phyloP scores from a whole-genome alignment of 2,113 vertebrate species.

The Phoxinus phoxinus region DNA sequence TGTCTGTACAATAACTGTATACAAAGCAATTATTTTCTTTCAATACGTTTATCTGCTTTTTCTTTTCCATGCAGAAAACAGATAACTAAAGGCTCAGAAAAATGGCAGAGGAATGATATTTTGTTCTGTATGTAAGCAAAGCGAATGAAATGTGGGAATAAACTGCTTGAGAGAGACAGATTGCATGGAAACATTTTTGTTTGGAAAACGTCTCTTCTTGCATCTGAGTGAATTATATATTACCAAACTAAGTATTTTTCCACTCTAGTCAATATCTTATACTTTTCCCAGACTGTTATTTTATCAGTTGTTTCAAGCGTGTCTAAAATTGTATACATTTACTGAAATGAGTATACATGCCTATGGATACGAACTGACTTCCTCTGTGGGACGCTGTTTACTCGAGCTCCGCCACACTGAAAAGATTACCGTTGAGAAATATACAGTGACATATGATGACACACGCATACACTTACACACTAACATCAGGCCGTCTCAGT shows the following conservation, averaged over 20 bases:
- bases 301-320: conserved; percentile 65
- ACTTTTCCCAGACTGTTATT: conserved; percentile 68
- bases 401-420: conserved; percentile 68
- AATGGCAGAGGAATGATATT: not conserved
- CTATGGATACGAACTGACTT: conserved; percentile 53
- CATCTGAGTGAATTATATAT: conserved; percentile 51
- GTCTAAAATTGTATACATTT: conserved; percentile 62
- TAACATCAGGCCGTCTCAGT: conserved; percentile 53
- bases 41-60: not conserved
- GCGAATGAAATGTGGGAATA: conserved; percentile 9
- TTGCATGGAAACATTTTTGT: conserved; percentile 32
- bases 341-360: conserved; percentile 49
- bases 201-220: conserved; percentile 16
- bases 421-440: conserved; percentile 65
- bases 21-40: conserved; percentile 16
- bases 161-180: conserved; percentile 26
- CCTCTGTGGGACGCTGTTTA: conserved; percentile 67
- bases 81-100: conserved; percentile 8
- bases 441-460: conserved; percentile 56
- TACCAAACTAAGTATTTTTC: conserved; percentile 53
- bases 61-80: not conserved
- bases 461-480: conserved; percentile 59
- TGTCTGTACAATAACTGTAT: not conserved
- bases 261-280: conserved; percentile 66
- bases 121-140: conserved; percentile 9